phyloP scores from a whole-genome alignment of 2,113 vertebrate genomes.

The Agapornis roseicollis region DNA sequence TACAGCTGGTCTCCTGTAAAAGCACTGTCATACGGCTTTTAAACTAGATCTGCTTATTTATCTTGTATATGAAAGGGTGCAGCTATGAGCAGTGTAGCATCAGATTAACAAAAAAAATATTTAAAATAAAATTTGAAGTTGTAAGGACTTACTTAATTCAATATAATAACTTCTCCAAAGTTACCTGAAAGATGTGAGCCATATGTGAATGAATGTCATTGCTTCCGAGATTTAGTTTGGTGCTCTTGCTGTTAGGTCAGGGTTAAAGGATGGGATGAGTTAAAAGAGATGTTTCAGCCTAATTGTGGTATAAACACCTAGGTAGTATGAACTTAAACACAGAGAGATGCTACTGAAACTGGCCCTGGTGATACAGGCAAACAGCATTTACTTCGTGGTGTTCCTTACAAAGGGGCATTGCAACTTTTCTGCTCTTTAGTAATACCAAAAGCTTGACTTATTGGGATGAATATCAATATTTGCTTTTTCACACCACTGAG shows the following conservation, averaged over 20 bases:
- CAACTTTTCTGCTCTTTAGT: constrained; percentile 42
- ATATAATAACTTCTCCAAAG: not conserved
- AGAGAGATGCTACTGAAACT: not conserved
- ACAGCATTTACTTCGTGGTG: not conserved
- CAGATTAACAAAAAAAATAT: not conserved
- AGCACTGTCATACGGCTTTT: not conserved
- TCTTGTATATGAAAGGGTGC: not conserved
- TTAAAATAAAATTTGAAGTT: not conserved
- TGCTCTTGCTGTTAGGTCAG: not conserved
- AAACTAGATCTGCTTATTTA: not conserved
- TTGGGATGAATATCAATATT: constrained; percentile 31
- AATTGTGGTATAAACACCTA: not conserved
- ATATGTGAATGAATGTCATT: not conserved
- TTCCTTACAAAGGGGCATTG: not conserved
- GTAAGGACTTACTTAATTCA: not conserved
- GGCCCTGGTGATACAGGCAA: not conserved
- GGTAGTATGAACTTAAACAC: not conserved
- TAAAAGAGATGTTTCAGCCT: not conserved
- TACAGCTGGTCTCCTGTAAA: not conserved
- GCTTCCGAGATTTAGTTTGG: not conserved
- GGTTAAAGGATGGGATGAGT: not conserved
- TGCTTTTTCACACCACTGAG: constrained; percentile 26
- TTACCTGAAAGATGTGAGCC: not conserved
- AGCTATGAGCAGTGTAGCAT: not conserved
- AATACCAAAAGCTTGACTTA: constrained; percentile 5